These are phyloP conservation scores for Psilopsiagon aurifrons DNA, from an alignment of 2,113 vertebrate genomes.

Conservation along the genomic window DNA sequence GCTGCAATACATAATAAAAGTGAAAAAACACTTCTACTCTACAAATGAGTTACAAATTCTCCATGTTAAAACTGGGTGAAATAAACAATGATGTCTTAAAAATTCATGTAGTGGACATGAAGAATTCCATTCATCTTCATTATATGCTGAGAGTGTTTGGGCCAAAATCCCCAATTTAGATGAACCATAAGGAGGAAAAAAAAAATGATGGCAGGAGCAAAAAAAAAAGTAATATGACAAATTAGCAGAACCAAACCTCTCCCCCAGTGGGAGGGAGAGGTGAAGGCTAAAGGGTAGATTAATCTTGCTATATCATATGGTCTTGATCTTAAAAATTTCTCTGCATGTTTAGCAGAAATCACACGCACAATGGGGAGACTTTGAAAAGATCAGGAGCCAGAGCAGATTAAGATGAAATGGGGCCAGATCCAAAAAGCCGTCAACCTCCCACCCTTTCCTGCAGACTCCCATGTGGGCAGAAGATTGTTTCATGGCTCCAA, in stretches of 20 bases:
- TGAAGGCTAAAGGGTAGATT: slow-evolving; percentile 69
- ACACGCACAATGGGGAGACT: slow-evolving; percentile 49
- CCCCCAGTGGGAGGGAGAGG: slow-evolving; percentile 58
- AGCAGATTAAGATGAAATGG: slow-evolving; percentile 61
- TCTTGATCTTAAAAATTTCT: slow-evolving; percentile 64
- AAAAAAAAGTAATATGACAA: slow-evolving; percentile 57
- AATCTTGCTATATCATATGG: slow-evolving; percentile 70
- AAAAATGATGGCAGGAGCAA: background rate
- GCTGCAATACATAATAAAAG: slow-evolving; percentile 36
- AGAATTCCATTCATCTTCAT: slow-evolving; percentile 67
- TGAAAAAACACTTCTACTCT: slow-evolving; percentile 36
- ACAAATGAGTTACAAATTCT: slow-evolving; percentile 66
- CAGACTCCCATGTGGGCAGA: slow-evolving; percentile 61
- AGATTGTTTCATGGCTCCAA: slow-evolving; percentile 47
- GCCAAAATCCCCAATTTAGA: slow-evolving; percentile 51
- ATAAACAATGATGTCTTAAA: slow-evolving; percentile 54
- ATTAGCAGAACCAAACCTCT: slow-evolving; percentile 65
- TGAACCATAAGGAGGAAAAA: slow-evolving; percentile 54
- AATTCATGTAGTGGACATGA: slow-evolving; percentile 23
- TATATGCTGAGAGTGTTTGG: slow-evolving; percentile 34
- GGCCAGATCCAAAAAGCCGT: slow-evolving; percentile 60
- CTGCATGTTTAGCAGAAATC: slow-evolving; percentile 57
- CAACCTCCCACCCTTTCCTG: slow-evolving; percentile 64
- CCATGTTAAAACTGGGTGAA: slow-evolving; percentile 25
- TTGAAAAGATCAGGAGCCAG: slow-evolving; percentile 54